phyloP scores from a whole-genome alignment of 2,113 vertebrate genomes.

The Aspidoscelis tigris region DNA sequence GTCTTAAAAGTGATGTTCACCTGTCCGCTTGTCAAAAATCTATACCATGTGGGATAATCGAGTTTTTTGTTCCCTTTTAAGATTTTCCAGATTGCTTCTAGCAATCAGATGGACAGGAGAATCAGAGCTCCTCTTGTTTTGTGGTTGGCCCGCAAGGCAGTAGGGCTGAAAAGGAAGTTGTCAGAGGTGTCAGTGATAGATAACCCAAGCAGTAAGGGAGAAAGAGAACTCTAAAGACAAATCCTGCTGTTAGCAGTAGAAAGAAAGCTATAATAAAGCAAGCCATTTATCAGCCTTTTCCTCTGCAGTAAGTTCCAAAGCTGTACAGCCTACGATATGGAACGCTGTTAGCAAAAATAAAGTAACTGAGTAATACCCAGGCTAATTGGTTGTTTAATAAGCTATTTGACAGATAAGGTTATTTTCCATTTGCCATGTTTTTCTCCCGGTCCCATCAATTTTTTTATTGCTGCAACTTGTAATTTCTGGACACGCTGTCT shows the following conservation, averaged over 20 bases:
- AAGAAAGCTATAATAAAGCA: slow-evolving; percentile 43
- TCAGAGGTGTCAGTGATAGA: slow-evolving; percentile 62
- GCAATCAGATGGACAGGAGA: background rate
- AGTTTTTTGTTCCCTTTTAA: background rate
- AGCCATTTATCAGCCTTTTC: slow-evolving; percentile 61
- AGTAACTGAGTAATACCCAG: slow-evolving; percentile 18
- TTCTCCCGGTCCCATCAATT: slow-evolving; percentile 17
- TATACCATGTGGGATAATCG: background rate
- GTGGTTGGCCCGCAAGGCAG: slow-evolving; percentile 46
- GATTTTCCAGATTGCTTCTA: too few relatives aligned
- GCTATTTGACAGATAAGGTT: slow-evolving; percentile 33
- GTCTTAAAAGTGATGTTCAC: background rate
- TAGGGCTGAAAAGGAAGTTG: slow-evolving; percentile 33
- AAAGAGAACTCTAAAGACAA: slow-evolving; percentile 31
- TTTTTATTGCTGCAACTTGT: background rate
- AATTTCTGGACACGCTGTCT: slow-evolving; percentile 6
- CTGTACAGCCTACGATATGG: background rate
- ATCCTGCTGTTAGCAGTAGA: slow-evolving; percentile 46
- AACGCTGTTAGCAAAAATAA: slow-evolving; percentile 24
- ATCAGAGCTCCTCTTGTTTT: slow-evolving; percentile 33
- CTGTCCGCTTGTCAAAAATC: background rate
- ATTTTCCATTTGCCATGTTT: slow-evolving; percentile 43
- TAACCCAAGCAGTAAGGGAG: slow-evolving; percentile 37
- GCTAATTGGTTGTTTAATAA: slow-evolving; percentile 49
- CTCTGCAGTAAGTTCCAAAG: slow-evolving; percentile 11